Evolutionary conservation across 2,888 invertebrate genomes (phyloP).

Genomic region (Podabrus alpinus): DNA sequence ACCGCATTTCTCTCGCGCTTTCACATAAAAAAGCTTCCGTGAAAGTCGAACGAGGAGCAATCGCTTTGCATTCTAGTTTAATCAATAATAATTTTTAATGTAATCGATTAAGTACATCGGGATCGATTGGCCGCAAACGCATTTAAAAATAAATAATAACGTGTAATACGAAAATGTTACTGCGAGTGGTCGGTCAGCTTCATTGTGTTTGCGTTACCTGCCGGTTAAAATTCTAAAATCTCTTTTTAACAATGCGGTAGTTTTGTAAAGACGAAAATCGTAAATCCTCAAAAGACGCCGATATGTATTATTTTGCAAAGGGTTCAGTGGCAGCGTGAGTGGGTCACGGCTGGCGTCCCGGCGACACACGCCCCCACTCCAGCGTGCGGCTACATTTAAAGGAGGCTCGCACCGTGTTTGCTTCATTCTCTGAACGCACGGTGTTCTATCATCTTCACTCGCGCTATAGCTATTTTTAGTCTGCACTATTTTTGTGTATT

Average conservation of each 20-base stretch:
- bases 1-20: constrained; percentile 39
- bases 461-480: constrained; percentile 10
- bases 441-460: constrained; percentile 27
- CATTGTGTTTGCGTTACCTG: not conserved
- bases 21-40: constrained; percentile 41
- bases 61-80: not conserved
- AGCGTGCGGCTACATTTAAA: constrained; percentile 46
- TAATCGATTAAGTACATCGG: not conserved
- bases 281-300: constrained; percentile 5
- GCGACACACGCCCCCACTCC: constrained; percentile 48
- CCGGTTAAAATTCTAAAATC: not conserved
- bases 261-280: constrained; percentile 3
- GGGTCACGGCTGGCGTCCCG: constrained; percentile 55
- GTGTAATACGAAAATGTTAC: not conserved
- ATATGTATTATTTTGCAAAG: constrained; percentile 40
- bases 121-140: not conserved
- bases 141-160: no score
- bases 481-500: not conserved
- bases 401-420: constrained; percentile 41
- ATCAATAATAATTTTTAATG: not conserved
- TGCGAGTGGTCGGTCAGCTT: not conserved
- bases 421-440: constrained; percentile 43
- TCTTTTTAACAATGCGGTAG: constrained; percentile 7
- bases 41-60: constrained; percentile 34
- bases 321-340: constrained; percentile 53